phyloP scores from a whole-genome alignment of 2,888 invertebrate species.

The Caradrina kadenii region DNA sequence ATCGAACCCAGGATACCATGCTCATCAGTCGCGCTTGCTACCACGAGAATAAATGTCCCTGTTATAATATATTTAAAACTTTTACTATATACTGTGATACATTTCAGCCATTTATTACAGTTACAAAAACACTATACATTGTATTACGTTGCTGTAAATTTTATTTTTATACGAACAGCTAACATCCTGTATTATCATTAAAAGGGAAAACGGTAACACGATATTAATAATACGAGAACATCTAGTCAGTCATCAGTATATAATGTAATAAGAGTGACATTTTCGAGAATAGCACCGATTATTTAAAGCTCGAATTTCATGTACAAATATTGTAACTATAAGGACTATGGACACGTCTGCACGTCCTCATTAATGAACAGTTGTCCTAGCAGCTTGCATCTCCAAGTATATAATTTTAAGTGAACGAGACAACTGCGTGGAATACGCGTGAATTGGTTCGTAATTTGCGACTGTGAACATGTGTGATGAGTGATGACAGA shows the following conservation, averaged over 20 bases:
- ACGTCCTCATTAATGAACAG: conserved; percentile 16
- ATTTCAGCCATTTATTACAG: background rate
- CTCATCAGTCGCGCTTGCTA: no score
- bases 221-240: background rate
- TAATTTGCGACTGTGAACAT: conserved; percentile 24
- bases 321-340: conserved; percentile 26
- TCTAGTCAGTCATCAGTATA: no score
- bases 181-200: no score
- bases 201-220: background rate
- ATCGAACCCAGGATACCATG: no score
- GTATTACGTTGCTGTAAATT: no score
- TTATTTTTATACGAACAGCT: no score
- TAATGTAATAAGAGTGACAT: background rate
- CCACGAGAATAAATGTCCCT: no score
- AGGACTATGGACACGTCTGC: conserved; percentile 10
- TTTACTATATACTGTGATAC: background rate
- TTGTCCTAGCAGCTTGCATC: conserved; percentile 22
- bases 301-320: conserved; percentile 7
- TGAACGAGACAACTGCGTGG: conserved; percentile 20
- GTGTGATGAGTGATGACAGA: background rate
- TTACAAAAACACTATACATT: background rate
- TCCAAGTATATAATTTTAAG: conserved; percentile 38
- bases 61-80: no score
- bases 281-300: background rate
- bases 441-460: conserved; percentile 9